Percentiles rank a stretch among this genome's conserved stretches.
Evolutionary conservation across 2,888 invertebrate genomes (phyloP).

Genomic region (Camponotus fellah): DNA sequence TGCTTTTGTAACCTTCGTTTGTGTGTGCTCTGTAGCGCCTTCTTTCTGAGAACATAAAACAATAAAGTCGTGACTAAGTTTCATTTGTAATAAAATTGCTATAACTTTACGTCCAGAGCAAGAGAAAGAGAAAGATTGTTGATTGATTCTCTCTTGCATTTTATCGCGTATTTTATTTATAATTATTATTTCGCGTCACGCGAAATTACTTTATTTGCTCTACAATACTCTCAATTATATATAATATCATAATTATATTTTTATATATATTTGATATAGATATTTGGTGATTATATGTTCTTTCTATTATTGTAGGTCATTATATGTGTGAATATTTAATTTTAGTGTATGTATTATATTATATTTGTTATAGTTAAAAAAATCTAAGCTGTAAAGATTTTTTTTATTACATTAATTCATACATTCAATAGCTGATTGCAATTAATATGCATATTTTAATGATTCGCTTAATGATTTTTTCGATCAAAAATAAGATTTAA

Average conservation of each 20-base stretch:
- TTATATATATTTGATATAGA: not conserved
- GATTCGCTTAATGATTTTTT: not conserved
- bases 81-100: slow-evolving; percentile 27
- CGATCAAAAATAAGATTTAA: not conserved
- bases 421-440: not conserved
- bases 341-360: not conserved
- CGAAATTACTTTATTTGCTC: not conserved
- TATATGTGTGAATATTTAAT: not conserved
- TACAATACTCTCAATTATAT: not conserved
- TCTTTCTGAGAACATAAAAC: slow-evolving; percentile 27
- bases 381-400: not conserved
- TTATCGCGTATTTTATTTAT: slow-evolving; percentile 9
- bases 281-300: not conserved
- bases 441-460: slow-evolving; percentile 5
- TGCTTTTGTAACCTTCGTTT: not conserved
- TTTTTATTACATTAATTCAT: not conserved
- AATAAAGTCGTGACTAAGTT: slow-evolving; percentile 33
- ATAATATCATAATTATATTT: too few relatives aligned
- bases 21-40: not conserved
- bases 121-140: not conserved
- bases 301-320: not conserved
- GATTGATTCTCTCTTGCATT: slow-evolving; percentile 14
- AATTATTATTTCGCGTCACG: not conserved
- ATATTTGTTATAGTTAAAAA: not conserved
- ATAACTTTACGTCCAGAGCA: not conserved